Evolutionary conservation across 1,140 invertebrate species (phyloP).

Genomic region (Drosophila pallidifrons): DNA sequence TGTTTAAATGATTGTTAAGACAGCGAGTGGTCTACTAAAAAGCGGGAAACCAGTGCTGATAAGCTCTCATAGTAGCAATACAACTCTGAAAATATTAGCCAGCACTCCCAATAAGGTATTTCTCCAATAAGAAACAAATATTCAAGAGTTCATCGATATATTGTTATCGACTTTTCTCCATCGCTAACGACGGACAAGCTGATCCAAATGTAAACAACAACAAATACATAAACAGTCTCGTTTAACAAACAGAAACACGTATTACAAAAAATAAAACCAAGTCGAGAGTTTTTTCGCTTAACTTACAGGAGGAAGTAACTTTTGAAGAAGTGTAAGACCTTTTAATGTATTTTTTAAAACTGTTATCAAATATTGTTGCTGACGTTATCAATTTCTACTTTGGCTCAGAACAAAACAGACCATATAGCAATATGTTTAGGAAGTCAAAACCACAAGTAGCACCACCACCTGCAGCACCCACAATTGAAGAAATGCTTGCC

Average conservation of each 20-base stretch:
- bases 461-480: constrained; percentile 64
- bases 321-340: background rate
- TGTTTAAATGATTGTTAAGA: background rate
- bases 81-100: constrained; percentile 5
- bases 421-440: constrained; percentile 64
- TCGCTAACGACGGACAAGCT: too few species aligned
- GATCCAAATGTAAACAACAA: too few species aligned
- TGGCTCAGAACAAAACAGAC: constrained; percentile 2
- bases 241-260: too few species aligned
- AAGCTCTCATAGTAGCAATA: background rate
- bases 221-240: too few species aligned
- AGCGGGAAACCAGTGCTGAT: constrained; percentile 38
- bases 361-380: constrained; percentile 8
- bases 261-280: too few species aligned
- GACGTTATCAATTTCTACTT: constrained; percentile 42
- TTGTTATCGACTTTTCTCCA: background rate
- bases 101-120: constrained; percentile 7
- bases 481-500: constrained; percentile 62
- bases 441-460: constrained; percentile 65
- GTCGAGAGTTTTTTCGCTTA: too few species aligned
- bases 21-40: constrained; percentile 25
- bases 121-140: too few species aligned
- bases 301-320: constrained; percentile 17
- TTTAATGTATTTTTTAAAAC: background rate
- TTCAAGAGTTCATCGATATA: background rate